phyloP scores from a whole-genome alignment of 2,113 vertebrate genomes.

The Amphiprion ocellaris region DNA sequence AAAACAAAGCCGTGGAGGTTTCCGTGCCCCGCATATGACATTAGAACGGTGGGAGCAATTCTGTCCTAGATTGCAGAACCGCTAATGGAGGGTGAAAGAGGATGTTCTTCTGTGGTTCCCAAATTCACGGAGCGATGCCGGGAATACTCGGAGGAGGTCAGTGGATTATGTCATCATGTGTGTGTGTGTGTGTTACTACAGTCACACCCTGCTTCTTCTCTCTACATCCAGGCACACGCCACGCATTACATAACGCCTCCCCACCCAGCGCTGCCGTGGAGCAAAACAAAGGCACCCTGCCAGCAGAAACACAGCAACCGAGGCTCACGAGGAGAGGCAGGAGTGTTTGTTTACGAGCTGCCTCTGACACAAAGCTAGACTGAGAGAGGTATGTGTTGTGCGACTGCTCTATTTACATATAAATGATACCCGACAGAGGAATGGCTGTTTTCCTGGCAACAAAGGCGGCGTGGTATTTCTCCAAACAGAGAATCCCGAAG shows the following conservation, averaged over 20 bases:
- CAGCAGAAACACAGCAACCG: slow-evolving; percentile 70
- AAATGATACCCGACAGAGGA: slow-evolving; percentile 17
- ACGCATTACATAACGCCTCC: slow-evolving; percentile 71
- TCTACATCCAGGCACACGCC: slow-evolving; percentile 58
- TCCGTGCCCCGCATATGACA: slow-evolving; percentile 35
- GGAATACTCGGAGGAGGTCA: slow-evolving; percentile 73
- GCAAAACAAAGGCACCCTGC: slow-evolving; percentile 73
- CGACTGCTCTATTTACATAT: slow-evolving; percentile 18
- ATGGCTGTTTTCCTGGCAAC: slow-evolving; percentile 52
- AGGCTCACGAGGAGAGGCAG: slow-evolving; percentile 38
- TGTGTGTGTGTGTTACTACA: slow-evolving; percentile 58
- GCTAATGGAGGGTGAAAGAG: slow-evolving; percentile 58
- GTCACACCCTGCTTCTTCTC: slow-evolving; percentile 69
- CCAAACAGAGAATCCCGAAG: slow-evolving; percentile 35
- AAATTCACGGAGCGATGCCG: slow-evolving; percentile 53
- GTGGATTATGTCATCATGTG: slow-evolving; percentile 72
- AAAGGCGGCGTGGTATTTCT: slow-evolving; percentile 6
- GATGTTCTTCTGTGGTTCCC: slow-evolving; percentile 61
- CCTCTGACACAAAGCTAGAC: slow-evolving; percentile 24
- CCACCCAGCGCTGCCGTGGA: slow-evolving; percentile 61
- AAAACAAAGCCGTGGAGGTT: slow-evolving; percentile 43
- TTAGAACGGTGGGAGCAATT: slow-evolving; percentile 26
- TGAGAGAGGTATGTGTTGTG: not conserved
- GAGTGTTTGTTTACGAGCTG: slow-evolving; percentile 36
- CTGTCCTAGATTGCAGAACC: slow-evolving; percentile 44